These are phyloP conservation scores for Nymphalis io DNA, from an alignment of 1,140 invertebrate genomes.

Conservation along the genomic window DNA sequence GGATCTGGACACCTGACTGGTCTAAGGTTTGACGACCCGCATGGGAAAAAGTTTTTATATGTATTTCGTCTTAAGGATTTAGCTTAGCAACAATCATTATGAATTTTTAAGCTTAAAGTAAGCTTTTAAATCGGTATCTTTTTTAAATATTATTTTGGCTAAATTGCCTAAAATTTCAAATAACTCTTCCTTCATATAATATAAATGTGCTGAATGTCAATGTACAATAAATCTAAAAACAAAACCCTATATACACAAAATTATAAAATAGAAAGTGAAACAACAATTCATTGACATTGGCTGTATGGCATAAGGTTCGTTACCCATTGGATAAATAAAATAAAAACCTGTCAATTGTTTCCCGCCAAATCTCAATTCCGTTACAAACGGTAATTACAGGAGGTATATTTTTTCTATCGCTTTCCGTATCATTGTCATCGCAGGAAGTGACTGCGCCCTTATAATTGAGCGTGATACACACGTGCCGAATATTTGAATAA, in stretches of 20 bases:
- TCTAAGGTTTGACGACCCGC: conserved; percentile 28
- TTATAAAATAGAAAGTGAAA: not conserved
- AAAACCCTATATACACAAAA: not conserved
- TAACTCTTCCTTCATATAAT: no score
- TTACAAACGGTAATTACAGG: conserved; percentile 51
- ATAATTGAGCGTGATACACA: conserved; percentile 25
- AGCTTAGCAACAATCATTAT: not conserved
- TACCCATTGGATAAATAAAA: conserved; percentile 21
- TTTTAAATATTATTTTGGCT: no score
- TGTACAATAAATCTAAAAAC: no score
- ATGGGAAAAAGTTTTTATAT: conserved; percentile 18
- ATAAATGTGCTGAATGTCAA: no score
- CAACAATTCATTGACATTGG: not conserved
- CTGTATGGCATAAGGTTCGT: not conserved
- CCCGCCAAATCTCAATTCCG: conserved; percentile 49
- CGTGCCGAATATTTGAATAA: conserved; percentile 42
- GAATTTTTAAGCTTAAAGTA: no score
- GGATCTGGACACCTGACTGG: conserved; percentile 23
- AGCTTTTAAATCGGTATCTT: no score
- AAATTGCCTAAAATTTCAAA: no score
- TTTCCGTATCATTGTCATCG: conserved; percentile 67
- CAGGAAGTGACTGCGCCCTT: conserved; percentile 59
- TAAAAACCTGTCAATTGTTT: conserved; percentile 38
- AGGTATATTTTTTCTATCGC: conserved; percentile 47
- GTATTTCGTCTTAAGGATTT: not conserved